Base-by-base conservation (phyloP, 2,113 vertebrate species). In the Lanius collurio region DNA sequence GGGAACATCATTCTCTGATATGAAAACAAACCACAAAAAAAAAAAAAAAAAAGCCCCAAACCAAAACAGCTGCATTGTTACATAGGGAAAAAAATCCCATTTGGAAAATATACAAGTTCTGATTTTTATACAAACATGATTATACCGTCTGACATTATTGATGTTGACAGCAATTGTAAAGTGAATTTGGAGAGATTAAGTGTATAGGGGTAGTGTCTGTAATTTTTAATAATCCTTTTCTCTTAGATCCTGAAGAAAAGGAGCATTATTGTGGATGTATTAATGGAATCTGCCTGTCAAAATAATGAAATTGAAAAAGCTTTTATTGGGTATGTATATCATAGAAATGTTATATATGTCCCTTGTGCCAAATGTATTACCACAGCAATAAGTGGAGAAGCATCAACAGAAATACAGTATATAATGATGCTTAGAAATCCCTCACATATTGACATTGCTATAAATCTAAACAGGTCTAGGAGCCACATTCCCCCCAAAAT, bases 271-370 rank as follows among this genome's bases (percentile, higher is more conserved):
- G 60, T 81, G 93, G 92, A 89, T 55, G 37, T 80, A 91, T 91
- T 93, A 93, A 95, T 89, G 94, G 94, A 85, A 95, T 85, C 86
- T 97, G 92, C 95, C 91, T 95, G 94, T 97, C 95, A 89, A 83
- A 96, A 67, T 84, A 89, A 94, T 91, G 50, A 95, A 93, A 96
- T 56, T 28, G 60, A 83, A 81, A 81, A 86, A 83, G 63, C 44
- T 92, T 91, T 95, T 86, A 87, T 89, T 92, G 35, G 78, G 81
- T 85, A 90, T 79, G 85, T 92, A 95, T 88, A 96, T 96, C 90
- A 96, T n/a, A 74, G 75, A 85, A 96, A 93, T 93, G 82, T 83
- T 95, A 94, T 89, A 84, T 92, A 92, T 50, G 77, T 96, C 95
- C 95, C 92, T 73, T 85, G 95, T 95, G 94, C 83, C 89, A 90